These are phyloP conservation scores for Abrostola tripartita DNA, from an alignment of 2,888 invertebrate genomes.

Conservation along the genomic window DNA sequence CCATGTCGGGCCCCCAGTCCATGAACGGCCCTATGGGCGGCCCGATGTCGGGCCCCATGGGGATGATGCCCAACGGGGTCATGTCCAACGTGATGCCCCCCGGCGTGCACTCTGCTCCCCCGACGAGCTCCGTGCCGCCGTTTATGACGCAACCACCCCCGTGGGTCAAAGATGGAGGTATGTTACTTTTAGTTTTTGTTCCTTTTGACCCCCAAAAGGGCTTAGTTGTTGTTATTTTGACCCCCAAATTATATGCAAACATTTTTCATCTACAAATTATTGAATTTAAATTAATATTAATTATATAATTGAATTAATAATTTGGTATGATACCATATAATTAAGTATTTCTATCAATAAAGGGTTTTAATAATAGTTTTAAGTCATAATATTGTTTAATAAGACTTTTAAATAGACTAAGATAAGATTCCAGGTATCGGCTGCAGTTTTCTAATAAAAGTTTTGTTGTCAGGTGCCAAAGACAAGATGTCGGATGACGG, in stretches of 20 bases:
- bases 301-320: no score
- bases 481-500: conserved; percentile 60
- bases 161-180: conserved; percentile 76
- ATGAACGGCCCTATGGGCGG: conserved; percentile 61
- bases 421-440: no score
- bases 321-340: no score
- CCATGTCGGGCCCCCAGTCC: conserved; percentile 60
- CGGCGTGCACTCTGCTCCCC: conserved; percentile 60
- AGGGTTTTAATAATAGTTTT: no score
- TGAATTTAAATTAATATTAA: no score
- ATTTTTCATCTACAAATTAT: no score
- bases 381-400: no score
- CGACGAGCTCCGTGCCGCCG: conserved; percentile 63
- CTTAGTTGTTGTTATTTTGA: no score
- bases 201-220: no score
- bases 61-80: conserved; percentile 64
- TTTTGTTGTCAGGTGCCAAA: conserved; percentile 42
- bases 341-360: no score
- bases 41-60: conserved; percentile 64
- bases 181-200: conserved; percentile 29
- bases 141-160: conserved; percentile 81
- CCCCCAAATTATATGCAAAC: no score
- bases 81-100: conserved; percentile 66
- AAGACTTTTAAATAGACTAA: no score
- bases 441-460: not conserved